Conservation (phyloP, 92 coral and sea anemone genomes). For the Diadumene lineata region DNA sequence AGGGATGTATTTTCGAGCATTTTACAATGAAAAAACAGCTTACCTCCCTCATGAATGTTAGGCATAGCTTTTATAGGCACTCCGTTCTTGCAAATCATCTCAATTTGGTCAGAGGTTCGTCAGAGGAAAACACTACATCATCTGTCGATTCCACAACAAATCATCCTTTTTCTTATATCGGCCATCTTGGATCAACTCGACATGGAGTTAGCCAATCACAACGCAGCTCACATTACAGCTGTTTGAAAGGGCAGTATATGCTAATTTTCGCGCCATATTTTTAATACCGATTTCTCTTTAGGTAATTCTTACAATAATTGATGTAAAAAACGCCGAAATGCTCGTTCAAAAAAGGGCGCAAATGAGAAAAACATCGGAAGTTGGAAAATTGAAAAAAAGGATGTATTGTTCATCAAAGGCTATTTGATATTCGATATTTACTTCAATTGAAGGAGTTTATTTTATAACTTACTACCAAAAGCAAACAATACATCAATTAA, state of each 20-base stretch:
- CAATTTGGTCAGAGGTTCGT: background rate
- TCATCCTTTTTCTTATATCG: background rate
- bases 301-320: no score
- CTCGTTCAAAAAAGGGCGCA: no score
- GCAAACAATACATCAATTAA: background rate
- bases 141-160: conserved; percentile 29
- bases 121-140: conserved; percentile 16
- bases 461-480: background rate
- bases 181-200: conserved; percentile 33
- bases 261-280: background rate
- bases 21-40: background rate
- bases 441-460: background rate
- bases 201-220: conserved; percentile 23
- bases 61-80: conserved; percentile 69
- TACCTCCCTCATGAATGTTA: conserved; percentile 80
- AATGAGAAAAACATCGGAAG: background rate
- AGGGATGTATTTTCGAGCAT: no score
- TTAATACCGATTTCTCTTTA: no score
- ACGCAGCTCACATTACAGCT: background rate
- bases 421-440: no score
- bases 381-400: no score
- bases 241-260: background rate
- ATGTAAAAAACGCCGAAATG: no score
- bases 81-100: conserved; percentile 83
- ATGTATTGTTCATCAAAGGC: no score